Conservation (phyloP, 2,113 vertebrate species). For the Accipiter virgatus region DNA sequence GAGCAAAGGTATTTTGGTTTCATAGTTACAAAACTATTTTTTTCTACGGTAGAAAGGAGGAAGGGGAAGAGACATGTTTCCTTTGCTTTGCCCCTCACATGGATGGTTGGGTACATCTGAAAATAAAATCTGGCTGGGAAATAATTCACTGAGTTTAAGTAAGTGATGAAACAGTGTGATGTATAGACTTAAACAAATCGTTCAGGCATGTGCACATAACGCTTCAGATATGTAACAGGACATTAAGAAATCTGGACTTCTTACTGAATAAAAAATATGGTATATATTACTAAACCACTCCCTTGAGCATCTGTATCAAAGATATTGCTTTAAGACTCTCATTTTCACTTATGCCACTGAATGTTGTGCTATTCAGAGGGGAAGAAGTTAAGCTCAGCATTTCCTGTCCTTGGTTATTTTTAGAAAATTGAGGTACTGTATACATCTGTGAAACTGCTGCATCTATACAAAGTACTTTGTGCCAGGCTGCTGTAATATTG, state of each 20-base stretch:
- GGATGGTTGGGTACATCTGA: constrained; percentile 13
- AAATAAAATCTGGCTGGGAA: constrained; percentile 40
- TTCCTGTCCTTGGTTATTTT: constrained; percentile 12
- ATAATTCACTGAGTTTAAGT: constrained; percentile 47
- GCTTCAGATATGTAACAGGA: constrained; percentile 5
- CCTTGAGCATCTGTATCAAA: background rate
- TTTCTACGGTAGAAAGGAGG: background rate
- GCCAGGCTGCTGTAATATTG: background rate
- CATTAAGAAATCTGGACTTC: constrained; percentile 28
- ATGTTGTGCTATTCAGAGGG: background rate
- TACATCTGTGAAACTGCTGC: background rate
- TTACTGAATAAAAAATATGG: constrained; percentile 19
- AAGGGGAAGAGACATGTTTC: background rate
- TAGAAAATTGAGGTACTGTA: background rate
- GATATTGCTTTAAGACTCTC: background rate
- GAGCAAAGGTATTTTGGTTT: background rate
- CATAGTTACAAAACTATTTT: background rate
- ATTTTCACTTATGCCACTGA: background rate
- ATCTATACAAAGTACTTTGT: background rate
- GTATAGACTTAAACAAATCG: constrained; percentile 37
- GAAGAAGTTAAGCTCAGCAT: background rate
- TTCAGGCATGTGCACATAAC: constrained; percentile 3
- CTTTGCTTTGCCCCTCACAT: background rate
- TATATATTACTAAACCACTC: constrained; percentile 5
- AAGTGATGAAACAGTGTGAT: constrained; percentile 52